Percentiles rank a stretch among this genome's conserved stretches.
These are phyloP conservation scores for western clawed frog (Xenopus tropicalis) DNA, from an alignment of 2,113 vertebrate genomes.

Conservation along the genomic window UCB_Xtro_10.0 CM004446.2:8009501-8010000, in stretches of 20 bases:
- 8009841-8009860: constrained; percentile 24
- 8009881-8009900: constrained; percentile 38
- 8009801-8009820: neutral
- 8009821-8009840: constrained; percentile 6
- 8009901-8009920: constrained; percentile 36
- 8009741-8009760: neutral
- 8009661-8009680: neutral
- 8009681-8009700: constrained; percentile 4
- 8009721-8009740: neutral
- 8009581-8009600: neutral
- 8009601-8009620: neutral
- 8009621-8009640: neutral
- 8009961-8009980: constrained; percentile 19
- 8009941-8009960: neutral
- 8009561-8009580: neutral
- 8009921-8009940: constrained; percentile 5
- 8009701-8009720: neutral
- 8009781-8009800: neutral
- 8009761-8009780: constrained; percentile 10
- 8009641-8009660: neutral
- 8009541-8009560: neutral
- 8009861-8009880: constrained; percentile 30
- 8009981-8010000: constrained; percentile 31
- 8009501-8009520: neutral
- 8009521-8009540: neutral